Evolutionary conservation across 2,113 vertebrate species (phyloP), one percentile per base, ranked within the genome.

Genomic region (Phalacrocorax pelagicus): DNA sequence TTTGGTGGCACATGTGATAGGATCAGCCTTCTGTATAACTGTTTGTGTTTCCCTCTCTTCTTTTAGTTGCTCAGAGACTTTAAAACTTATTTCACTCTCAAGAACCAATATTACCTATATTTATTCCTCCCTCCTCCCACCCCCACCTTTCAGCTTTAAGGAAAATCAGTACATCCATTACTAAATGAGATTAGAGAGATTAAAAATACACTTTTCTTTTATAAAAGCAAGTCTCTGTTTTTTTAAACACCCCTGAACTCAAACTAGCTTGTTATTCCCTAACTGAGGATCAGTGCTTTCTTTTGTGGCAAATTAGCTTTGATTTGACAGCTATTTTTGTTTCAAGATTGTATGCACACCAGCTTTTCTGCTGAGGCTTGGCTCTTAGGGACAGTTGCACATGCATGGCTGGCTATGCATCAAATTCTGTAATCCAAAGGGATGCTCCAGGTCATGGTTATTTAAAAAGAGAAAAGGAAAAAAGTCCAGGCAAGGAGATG

Each of bases 241-340:
- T 89, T 86, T 61, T 4, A 86, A 88, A 30, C 24, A 57, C 51
- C 73, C 63, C 51, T 92, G 23, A 81, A 86, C 55, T 77, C 79
- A 51, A 10, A 81, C 59, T 62, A 83, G 40, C 47, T 90, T 78
- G 52, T 10, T 90, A 65, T 90, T 94, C 80, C 74, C 38, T 84
- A 44, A 81, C 85, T 74, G 75, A 55, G 72, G 42, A 78, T 90
- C 65, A 59, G 63, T 81, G 51, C 69, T 86, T 74, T 84, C 72
- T 93, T 90, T 90, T 88, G 82, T 92, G 47, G 86, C 38, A 94
- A 94, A 97, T 93, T 84, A 84, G 42, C 47, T 96, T 94, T 92
- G 79, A 95, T 96, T 94, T 96, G 92, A 95, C 90, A 93, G 82
- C 75, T 96, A 71, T 90, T 92, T 96, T 96, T 93, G 51, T 93